Conservation (phyloP, 92 coral and sea anemone species). For the Metridium senile region DNA sequence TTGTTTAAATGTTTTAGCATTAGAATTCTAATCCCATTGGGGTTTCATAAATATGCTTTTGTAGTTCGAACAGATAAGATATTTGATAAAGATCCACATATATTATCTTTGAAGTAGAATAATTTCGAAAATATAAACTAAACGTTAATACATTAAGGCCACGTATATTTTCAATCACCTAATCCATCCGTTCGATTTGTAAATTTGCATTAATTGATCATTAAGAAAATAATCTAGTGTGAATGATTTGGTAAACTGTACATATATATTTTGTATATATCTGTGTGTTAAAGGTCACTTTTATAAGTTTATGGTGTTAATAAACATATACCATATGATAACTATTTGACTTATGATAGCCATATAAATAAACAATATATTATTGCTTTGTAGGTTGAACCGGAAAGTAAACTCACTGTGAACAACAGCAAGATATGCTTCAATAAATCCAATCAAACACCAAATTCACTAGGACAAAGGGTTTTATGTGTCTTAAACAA, state of each 20-base stretch:
- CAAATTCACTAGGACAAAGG: conserved; percentile 67
- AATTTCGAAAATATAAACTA: too few species aligned
- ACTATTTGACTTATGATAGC: background rate
- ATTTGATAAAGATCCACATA: background rate
- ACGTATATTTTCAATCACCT: too few species aligned
- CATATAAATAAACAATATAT: background rate
- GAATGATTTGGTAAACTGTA: background rate
- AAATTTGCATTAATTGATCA: background rate
- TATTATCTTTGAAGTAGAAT: too few species aligned
- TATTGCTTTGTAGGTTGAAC: conserved; percentile 31
- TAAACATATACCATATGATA: background rate
- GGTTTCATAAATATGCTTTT: background rate
- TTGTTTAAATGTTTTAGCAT: background rate
- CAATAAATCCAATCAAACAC: conserved; percentile 28
- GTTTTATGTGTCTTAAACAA: conserved; percentile 86
- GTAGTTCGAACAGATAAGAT: background rate
- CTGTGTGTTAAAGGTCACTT: background rate
- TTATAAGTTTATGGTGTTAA: too few species aligned
- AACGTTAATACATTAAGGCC: too few species aligned
- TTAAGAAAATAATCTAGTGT: background rate
- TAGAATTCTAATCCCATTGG: background rate
- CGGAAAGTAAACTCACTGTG: conserved; percentile 7
- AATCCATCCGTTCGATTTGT: too few species aligned
- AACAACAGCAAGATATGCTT: conserved; percentile 18
- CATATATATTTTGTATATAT: background rate